Percentiles rank a stretch among this genome's conserved stretches.
phyloP scores from a whole-genome alignment of 2,888 invertebrate species.

The Agrilus cyanescens region DNA sequence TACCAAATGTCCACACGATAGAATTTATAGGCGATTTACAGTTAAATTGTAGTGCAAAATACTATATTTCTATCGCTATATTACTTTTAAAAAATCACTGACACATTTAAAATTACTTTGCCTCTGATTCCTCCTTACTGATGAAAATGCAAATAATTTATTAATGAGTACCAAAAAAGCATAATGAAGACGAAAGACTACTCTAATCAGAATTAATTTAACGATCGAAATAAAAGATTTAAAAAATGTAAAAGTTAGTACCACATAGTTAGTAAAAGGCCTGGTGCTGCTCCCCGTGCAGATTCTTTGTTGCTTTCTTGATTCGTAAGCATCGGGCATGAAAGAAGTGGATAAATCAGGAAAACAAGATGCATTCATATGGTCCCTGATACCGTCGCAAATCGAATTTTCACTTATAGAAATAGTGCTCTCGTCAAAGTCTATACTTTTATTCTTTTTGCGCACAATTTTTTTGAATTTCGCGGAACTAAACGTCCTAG shows the following conservation, averaged over 20 bases:
- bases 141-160: slow-evolving; percentile 7
- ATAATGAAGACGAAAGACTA: slow-evolving; percentile 4
- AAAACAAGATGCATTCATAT: slow-evolving; percentile 31
- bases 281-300: slow-evolving; percentile 22
- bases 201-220: neutral
- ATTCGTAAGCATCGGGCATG: slow-evolving; percentile 12
- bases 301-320: slow-evolving; percentile 20
- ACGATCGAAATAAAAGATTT: too few relatives aligned
- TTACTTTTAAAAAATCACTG: too few relatives aligned
- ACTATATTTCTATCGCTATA: too few relatives aligned
- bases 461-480: slow-evolving; percentile 24
- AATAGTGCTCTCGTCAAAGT: slow-evolving; percentile 24
- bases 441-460: slow-evolving; percentile 20
- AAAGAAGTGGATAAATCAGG: slow-evolving; percentile 30
- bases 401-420: slow-evolving; percentile 20
- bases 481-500: slow-evolving; percentile 31
- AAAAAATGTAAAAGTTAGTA: slow-evolving; percentile 33
- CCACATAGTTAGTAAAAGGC: slow-evolving; percentile 30
- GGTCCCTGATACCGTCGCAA: slow-evolving; percentile 19
- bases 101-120: too few relatives aligned
- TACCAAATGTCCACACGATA: too few relatives aligned
- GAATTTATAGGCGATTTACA: too few relatives aligned
- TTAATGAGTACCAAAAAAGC: neutral
- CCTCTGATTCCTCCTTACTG: neutral
- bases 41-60: too few relatives aligned